Evolutionary conservation across 2,113 vertebrate genomes (phyloP), one percentile per base, ranked within the genome.

Genomic region (Piliocolobus tephrosceles): DNA sequence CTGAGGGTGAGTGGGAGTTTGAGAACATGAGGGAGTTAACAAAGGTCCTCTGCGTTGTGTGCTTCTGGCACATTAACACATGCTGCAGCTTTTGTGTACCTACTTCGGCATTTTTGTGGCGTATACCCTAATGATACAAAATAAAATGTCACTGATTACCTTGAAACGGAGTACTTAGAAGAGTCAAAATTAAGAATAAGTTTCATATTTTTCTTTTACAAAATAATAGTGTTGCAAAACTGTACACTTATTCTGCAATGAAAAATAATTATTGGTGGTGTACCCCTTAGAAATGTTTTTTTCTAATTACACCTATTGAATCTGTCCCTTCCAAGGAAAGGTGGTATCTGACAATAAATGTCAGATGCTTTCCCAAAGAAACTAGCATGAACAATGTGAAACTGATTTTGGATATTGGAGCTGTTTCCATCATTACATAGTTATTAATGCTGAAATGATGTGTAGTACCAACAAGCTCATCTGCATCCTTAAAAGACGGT

Each of bases 301-400:
- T 64, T 81, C 6, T 13, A 61, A 91, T 83, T 52, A 88, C 73
- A 79, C 6, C 20, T 25, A 75, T 66, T 89, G 73, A 80, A 85
- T 57, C 61, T 73, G 52, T 66, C 32, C 79, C 50, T 84, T 87
- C 38, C 30, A 84, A 43, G 61, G 52, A 95, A 78, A 93, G 8
- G 52, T 92, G 32, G 73, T 73, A 30, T 80, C 30, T 89, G 35
- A 72, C 38, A 93, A 78, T 66, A 70, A 40, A 79, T 80, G 47
- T 79, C 57, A 91, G 82, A 94, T 58, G 27, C 58, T 90, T 58
- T 35, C 76, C 86, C 73, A 82, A 91, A 82, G n/a, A 76, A 90
- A 88, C 52, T 32, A 90, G 47, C 94, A 23, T 40, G 35, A 90
- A 83, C 45, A 64, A 64, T 30, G 52, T 79, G 35, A 91, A 94